A percentile compares a stretch with the other conserved stretches of the same genome.
Conservation (phyloP, 2,113 vertebrate genomes). For the Poecilia latipinna region DNA sequence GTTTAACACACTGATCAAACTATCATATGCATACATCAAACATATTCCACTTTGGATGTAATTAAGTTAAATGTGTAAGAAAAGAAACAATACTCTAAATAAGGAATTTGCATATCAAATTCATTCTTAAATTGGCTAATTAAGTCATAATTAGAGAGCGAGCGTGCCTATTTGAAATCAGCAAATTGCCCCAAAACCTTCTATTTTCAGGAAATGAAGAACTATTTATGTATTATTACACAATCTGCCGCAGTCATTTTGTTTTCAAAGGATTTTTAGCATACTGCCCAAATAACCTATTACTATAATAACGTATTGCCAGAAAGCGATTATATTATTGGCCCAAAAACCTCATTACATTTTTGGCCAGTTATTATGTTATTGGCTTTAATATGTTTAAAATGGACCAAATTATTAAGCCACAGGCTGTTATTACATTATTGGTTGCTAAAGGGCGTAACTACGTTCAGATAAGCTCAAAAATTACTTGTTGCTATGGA, state of each 20-base stretch:
- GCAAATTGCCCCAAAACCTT: neutral
- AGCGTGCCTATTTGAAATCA: neutral
- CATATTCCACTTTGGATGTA: neutral
- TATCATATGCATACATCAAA: too few relatives aligned
- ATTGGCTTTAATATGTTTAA: neutral
- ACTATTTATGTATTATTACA: neutral
- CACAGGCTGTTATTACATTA: neutral
- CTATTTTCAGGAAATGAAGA: neutral
- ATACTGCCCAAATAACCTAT: neutral
- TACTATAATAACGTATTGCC: neutral
- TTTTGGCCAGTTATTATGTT: too few relatives aligned
- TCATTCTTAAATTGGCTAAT: too few relatives aligned
- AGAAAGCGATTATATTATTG: too few relatives aligned
- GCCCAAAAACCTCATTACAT: too few relatives aligned
- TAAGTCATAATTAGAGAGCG: too few relatives aligned
- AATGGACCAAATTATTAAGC: neutral
- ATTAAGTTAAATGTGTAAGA: neutral
- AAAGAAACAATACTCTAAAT: too few relatives aligned
- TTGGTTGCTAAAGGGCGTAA: neutral
- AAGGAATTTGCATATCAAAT: too few relatives aligned
- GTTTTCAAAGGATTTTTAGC: neutral
- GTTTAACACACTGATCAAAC: neutral
- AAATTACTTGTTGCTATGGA: too few relatives aligned
- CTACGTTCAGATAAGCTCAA: neutral
- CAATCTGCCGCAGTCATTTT: neutral